Conservation (phyloP, 2,888 invertebrate genomes). For the Halictus ligatus region DNA sequence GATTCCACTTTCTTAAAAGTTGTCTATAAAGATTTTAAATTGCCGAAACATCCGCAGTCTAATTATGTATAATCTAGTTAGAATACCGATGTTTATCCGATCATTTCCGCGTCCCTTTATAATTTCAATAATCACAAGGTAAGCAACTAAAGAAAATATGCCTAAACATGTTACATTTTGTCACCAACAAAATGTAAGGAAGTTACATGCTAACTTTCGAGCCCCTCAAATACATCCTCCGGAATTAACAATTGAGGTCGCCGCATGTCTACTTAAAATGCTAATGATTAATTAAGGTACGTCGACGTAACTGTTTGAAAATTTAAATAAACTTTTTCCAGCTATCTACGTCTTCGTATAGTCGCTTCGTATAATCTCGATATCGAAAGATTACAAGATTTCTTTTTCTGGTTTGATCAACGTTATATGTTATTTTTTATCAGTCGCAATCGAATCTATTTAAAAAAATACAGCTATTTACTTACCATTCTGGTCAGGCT, state of each 20-base stretch:
- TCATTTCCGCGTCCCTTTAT: no score
- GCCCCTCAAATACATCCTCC: not conserved
- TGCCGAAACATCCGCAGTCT: no score
- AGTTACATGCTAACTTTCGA: not conserved
- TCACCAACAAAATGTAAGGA: not conserved
- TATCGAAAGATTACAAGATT: not conserved
- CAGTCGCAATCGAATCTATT: not conserved
- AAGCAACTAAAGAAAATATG: no score
- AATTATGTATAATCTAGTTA: no score
- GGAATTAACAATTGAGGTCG: not conserved
- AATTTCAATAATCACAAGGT: no score
- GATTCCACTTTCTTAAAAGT: no score
- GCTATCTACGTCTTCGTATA: not conserved
- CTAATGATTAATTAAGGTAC: not conserved
- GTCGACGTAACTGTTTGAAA: not conserved
- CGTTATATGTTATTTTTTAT: not conserved
- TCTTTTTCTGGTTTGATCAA: not conserved
- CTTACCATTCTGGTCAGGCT: constrained; percentile 91
- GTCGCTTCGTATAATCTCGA: not conserved
- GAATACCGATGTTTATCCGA: no score
- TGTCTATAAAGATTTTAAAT: no score
- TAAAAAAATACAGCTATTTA: not conserved
- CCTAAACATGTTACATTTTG: not conserved
- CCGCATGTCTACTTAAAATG: not conserved
- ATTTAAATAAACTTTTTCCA: not conserved